phyloP scores from a whole-genome alignment of 2,797 vertebrate species.

The Sciurus vulgaris region DNA sequence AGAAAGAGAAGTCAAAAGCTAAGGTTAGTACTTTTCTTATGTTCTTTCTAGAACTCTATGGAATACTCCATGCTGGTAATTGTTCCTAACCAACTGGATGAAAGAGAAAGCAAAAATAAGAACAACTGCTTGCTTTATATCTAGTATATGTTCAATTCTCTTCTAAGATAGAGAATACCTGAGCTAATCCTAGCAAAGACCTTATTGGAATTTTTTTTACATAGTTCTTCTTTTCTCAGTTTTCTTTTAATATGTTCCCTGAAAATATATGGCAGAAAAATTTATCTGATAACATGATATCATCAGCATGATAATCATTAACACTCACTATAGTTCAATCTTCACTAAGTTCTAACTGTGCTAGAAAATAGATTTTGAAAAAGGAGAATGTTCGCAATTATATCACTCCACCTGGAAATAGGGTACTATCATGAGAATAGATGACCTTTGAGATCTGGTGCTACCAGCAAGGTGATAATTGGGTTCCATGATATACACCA shows the following conservation, averaged over 20 bases:
- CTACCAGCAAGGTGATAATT: not conserved
- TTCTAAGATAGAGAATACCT: not conserved
- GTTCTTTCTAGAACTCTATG: not conserved
- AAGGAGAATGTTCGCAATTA: not conserved
- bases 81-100: conserved; percentile 42
- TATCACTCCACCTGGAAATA: not conserved
- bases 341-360: conserved; percentile 14
- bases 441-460: not conserved
- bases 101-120: conserved; percentile 62
- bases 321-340: not conserved
- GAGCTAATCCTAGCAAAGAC: not conserved
- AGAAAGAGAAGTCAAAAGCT: conserved; percentile 59
- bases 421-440: not conserved
- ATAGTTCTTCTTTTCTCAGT: not conserved
- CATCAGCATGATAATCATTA: not conserved
- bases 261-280: conserved; percentile 5
- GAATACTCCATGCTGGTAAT: conserved; percentile 42
- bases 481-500: not conserved
- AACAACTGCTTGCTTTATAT: not conserved
- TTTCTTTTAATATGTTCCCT: not conserved
- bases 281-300: conserved; percentile 25
- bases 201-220: conserved; percentile 1
- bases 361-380: conserved; percentile 18
- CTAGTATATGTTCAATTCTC: not conserved
- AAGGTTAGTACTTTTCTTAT: not conserved